Evolutionary conservation across 2,888 invertebrate species (phyloP).

Genomic region (Azorinus chamasolen): DNA sequence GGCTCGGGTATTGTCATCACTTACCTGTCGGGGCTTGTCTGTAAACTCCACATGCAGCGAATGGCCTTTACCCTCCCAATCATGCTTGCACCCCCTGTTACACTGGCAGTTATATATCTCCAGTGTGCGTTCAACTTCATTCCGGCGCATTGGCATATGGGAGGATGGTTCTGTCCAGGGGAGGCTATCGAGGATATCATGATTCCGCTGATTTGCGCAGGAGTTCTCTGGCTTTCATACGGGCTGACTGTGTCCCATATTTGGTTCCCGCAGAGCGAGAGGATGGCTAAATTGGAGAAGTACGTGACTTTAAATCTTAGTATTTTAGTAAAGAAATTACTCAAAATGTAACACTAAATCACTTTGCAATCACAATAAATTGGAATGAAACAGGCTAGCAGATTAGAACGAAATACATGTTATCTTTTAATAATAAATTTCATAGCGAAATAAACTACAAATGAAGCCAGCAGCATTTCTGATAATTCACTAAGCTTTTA

Average conservation of each 20-base stretch:
- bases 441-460: too few relatives aligned
- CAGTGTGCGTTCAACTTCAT: slow-evolving; percentile 78
- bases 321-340: too few relatives aligned
- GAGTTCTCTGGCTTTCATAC: slow-evolving; percentile 94
- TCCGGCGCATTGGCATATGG: slow-evolving; percentile 77
- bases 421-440: too few relatives aligned
- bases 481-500: too few relatives aligned
- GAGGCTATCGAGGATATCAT: slow-evolving; percentile 56
- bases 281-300: slow-evolving; percentile 98
- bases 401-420: too few relatives aligned
- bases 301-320: slow-evolving; percentile 69
- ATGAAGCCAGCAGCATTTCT: too few relatives aligned
- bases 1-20: slow-evolving; percentile 81
- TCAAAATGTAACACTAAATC: too few relatives aligned
- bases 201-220: slow-evolving; percentile 72
- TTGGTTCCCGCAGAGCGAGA: slow-evolving; percentile 99
- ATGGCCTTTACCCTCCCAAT: slow-evolving; percentile 87
- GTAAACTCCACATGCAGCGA: slow-evolving; percentile 87
- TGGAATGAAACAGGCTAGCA: too few relatives aligned
- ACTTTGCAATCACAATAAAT: too few relatives aligned
- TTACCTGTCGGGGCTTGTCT: slow-evolving; percentile 87
- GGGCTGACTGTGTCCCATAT: slow-evolving; percentile 99
- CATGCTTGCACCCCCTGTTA: slow-evolving; percentile 84
- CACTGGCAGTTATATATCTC: slow-evolving; percentile 71
- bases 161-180: slow-evolving; percentile 74